These are phyloP conservation scores for Polypedilum vanderplanki DNA, from an alignment of 1,140 invertebrate genomes.

Conservation along the genomic window DNA sequence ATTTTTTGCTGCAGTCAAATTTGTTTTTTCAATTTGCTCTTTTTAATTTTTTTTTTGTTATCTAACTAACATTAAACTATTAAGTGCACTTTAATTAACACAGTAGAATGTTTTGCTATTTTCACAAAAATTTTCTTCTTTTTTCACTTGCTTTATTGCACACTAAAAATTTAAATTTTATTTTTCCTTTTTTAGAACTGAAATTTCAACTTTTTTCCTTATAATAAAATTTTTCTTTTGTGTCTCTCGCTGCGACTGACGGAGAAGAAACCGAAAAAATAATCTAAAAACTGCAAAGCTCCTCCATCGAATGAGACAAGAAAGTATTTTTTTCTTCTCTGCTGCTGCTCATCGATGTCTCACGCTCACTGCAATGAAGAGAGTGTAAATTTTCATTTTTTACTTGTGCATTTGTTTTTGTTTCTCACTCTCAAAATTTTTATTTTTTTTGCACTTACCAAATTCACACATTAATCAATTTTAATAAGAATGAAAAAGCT, in stretches of 20 bases:
- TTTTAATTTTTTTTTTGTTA: not conserved
- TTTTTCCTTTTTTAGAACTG: not conserved
- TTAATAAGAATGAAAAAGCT: no score
- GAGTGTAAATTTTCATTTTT: no score
- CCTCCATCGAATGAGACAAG: not conserved
- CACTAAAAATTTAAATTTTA: no score
- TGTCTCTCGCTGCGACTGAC: conserved; percentile 4
- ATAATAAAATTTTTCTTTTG: not conserved
- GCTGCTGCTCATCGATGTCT: not conserved
- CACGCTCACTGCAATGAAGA: not conserved
- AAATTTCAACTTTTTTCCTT: not conserved
- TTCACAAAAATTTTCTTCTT: not conserved
- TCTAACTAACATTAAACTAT: conserved; percentile 28
- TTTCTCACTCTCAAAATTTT: no score
- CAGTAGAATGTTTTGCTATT: not conserved
- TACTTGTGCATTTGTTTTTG: no score
- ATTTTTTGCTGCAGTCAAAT: no score
- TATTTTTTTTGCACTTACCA: no score
- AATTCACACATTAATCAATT: no score
- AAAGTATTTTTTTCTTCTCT: conserved; percentile 11
- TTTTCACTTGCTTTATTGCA: not conserved
- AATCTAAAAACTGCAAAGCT: conserved; percentile 27
- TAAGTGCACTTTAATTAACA: conserved; percentile 29
- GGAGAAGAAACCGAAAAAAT: conserved; percentile 23
- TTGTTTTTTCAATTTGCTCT: no score